Percentiles rank a stretch among this genome's conserved stretches.
Evolutionary conservation across 2,797 vertebrate species (phyloP).

Genomic region (Brachyalestes nurse): DNA sequence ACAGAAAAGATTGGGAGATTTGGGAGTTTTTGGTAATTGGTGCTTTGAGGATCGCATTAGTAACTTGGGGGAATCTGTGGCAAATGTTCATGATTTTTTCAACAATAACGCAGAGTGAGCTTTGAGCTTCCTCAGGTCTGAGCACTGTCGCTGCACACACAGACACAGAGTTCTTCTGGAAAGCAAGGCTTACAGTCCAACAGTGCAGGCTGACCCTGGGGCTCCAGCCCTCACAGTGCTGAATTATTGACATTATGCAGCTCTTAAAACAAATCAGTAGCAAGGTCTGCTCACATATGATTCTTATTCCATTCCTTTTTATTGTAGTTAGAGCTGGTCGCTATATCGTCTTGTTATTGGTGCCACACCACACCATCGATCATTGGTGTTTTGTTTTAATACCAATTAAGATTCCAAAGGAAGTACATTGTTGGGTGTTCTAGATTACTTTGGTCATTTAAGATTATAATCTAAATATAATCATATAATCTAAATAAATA

Average conservation of each 20-base stretch:
- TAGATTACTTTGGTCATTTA: too few relatives aligned
- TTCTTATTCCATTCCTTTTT: not conserved
- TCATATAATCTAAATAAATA: too few relatives aligned
- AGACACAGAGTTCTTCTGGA: not conserved
- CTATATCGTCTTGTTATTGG: not conserved
- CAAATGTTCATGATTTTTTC: constrained; percentile 27
- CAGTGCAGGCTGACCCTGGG: not conserved
- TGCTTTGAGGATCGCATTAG: constrained; percentile 23
- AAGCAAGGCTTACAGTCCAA: not conserved
- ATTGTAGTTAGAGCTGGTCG: not conserved
- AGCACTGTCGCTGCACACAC: not conserved
- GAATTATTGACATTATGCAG: constrained; percentile 23
- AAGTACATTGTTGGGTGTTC: not conserved
- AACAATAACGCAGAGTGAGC: constrained; percentile 17
- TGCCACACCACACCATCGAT: too few relatives aligned
- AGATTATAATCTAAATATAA: too few relatives aligned
- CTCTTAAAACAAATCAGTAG: constrained; percentile 7
- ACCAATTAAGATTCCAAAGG: too few relatives aligned
- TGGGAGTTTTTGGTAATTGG: constrained; percentile 16
- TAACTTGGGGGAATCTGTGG: constrained; percentile 13
- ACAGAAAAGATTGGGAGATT: constrained; percentile 20
- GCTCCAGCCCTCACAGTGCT: not conserved
- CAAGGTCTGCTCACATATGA: not conserved
- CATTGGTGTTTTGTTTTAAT: too few relatives aligned
- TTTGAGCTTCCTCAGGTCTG: not conserved